Evolutionary conservation across 2,113 vertebrate species (phyloP), one percentile per base, ranked within the genome.

Genomic region (Recurvirostra avosetta): DNA sequence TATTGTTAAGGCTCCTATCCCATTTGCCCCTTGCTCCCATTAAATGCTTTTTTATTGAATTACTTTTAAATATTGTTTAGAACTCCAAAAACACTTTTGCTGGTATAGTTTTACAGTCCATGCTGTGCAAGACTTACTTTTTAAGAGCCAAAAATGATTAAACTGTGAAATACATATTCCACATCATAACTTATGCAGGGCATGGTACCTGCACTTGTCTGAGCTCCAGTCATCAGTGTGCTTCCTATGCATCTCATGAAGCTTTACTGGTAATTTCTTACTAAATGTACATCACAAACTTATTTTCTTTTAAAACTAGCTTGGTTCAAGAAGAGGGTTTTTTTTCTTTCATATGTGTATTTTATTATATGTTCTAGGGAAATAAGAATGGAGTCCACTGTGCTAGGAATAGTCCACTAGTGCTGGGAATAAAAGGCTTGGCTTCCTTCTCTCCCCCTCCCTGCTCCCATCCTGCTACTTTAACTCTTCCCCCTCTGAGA

Each of bases 1-100:
- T 94, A 91, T 95, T 94, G 72, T 96, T 96, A 96, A 90, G 72
- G 63, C 68, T 94, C 55, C 86, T 92, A 63, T 92, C 78, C 92
- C 63, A 56, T 95, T 94, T 93, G 56, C 43, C 76, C n/a, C 52
- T 86, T 89, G 47, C 40, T 92, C 61, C 79, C 53, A 66, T 94
- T 94, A 85, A 92, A 79, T 85, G 40, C 18, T 82, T 89, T 94
- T 68, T 88, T 82, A 95, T 55, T 85, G 86, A 96, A 91, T 96
- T 91, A 70, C 45, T 94, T 87, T 74, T 29, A 95, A 95, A 87
- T 75, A 61, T 63, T 87, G 20, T 87, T 95, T 87, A 66, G 73
- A 86, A 92, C 43, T 87, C n/a, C 56, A 87, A 79, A 95, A 96
- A 47, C 65, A 45, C 45, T 97, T 94, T 50, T 87, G 53, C 66